phyloP scores from a whole-genome alignment of 2,888 invertebrate species.

The Alcis repandata region DNA sequence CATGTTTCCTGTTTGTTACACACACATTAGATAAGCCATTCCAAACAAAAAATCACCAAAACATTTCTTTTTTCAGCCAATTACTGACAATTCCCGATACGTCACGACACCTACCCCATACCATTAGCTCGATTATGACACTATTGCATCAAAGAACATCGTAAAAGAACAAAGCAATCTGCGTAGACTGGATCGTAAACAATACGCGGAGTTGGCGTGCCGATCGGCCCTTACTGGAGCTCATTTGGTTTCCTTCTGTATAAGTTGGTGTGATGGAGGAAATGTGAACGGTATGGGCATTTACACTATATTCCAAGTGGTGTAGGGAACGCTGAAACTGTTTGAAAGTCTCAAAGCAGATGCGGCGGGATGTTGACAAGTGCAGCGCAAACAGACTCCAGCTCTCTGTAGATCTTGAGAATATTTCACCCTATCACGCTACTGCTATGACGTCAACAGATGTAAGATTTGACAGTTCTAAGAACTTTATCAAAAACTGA shows the following conservation, averaged over 20 bases:
- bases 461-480: too few species aligned
- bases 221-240: slow-evolving; percentile 56
- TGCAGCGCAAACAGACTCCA: too few species aligned
- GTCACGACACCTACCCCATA: slow-evolving; percentile 24
- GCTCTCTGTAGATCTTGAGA: too few species aligned
- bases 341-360: too few species aligned
- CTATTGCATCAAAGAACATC: slow-evolving; percentile 45
- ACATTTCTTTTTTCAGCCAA: neutral
- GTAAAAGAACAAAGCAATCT: slow-evolving; percentile 50
- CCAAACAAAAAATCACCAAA: neutral
- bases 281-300: slow-evolving; percentile 17
- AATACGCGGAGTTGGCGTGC: slow-evolving; percentile 67
- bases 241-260: slow-evolving; percentile 26
- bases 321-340: neutral
- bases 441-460: too few species aligned
- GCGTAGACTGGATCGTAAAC: slow-evolving; percentile 52
- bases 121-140: slow-evolving; percentile 39
- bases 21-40: too few species aligned
- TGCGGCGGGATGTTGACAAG: too few species aligned
- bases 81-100: slow-evolving; percentile 6
- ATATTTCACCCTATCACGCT: too few species aligned
- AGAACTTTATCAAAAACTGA: too few species aligned
- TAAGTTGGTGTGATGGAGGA: slow-evolving; percentile 1
- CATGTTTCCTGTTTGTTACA: too few species aligned
- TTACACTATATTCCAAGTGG: neutral